Conservation (phyloP, 2,888 invertebrate species). For the Idaea aversata region DNA sequence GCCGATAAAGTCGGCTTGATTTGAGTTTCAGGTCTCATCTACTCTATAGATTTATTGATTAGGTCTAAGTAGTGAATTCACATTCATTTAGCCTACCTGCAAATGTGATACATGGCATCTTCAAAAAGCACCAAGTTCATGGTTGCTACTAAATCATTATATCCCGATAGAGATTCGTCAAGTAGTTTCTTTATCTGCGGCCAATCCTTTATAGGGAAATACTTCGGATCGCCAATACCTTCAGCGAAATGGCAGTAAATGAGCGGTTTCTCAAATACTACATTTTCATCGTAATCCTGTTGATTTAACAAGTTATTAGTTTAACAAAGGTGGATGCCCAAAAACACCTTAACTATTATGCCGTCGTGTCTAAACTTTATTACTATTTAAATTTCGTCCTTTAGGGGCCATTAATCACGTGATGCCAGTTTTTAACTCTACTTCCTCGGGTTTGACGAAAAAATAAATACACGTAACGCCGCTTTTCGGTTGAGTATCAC, state of each 20-base stretch:
- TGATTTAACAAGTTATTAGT: neutral
- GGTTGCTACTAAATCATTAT: slow-evolving; percentile 93
- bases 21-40: too few relatives aligned
- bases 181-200: slow-evolving; percentile 85
- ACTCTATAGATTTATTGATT: too few relatives aligned
- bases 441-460: too few relatives aligned
- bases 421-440: too few relatives aligned
- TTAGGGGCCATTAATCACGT: too few relatives aligned
- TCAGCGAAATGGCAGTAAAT: slow-evolving; percentile 96
- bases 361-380: neutral
- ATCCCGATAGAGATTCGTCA: slow-evolving; percentile 88
- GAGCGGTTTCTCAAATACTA: slow-evolving; percentile 86
- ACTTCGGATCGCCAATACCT: slow-evolving; percentile 95
- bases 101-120: slow-evolving; percentile 96
- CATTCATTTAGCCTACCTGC: slow-evolving; percentile 75
- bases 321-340: too few relatives aligned
- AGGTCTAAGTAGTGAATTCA: neutral
- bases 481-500: too few relatives aligned
- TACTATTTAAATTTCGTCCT: too few relatives aligned
- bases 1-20: too few relatives aligned
- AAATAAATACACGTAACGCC: too few relatives aligned
- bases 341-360: neutral
- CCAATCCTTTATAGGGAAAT: slow-evolving; percentile 89
- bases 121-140: slow-evolving; percentile 98
- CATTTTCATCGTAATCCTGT: slow-evolving; percentile 86